phyloP scores from a whole-genome alignment of 2,113 vertebrate genomes.

The Muntiacus muntjak region DNA sequence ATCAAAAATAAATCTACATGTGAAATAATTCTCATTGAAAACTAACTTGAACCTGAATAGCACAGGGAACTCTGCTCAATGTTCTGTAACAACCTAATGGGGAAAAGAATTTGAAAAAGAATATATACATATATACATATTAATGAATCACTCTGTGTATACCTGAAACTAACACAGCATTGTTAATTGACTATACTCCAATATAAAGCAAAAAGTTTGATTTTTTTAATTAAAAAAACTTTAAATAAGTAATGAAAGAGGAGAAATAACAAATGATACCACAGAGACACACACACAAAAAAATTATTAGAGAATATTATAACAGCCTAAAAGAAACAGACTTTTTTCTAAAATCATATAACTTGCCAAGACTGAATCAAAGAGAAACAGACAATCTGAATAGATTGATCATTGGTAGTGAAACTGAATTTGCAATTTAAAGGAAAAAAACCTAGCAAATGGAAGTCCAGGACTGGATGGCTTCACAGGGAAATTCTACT shows the following conservation, averaged over 20 bases:
- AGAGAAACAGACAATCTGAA: background rate
- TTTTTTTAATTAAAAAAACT: background rate
- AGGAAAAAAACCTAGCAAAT: background rate
- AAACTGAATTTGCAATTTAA: background rate
- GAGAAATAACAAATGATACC: background rate
- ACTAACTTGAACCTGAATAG: background rate
- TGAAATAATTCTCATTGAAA: background rate
- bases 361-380: background rate
- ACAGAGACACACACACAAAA: background rate
- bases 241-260: background rate
- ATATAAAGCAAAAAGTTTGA: background rate
- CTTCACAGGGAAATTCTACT: background rate
- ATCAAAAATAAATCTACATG: background rate
- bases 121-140: background rate
- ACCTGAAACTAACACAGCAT: background rate
- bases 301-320: background rate
- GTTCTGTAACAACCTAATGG: background rate
- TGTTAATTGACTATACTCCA: background rate
- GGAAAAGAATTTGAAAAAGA: background rate
- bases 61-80: background rate
- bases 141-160: background rate
- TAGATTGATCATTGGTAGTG: background rate
- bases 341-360: background rate
- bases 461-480: background rate
- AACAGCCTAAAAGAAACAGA: background rate